Conservation (phyloP, 2,113 vertebrate genomes). For the Hipposideros armiger region DNA sequence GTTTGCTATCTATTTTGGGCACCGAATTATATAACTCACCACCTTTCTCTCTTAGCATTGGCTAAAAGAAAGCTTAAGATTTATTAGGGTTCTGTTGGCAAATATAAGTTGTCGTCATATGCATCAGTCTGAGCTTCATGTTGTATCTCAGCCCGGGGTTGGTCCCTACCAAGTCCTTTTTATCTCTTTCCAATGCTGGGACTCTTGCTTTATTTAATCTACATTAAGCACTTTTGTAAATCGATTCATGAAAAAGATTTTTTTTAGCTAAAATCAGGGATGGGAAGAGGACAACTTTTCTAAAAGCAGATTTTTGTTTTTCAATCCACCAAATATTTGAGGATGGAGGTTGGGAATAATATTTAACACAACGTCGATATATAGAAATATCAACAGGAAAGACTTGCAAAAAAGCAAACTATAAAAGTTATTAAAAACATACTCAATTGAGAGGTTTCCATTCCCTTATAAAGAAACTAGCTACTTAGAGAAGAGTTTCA, state of each 20-base stretch:
- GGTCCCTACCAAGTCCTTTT: neutral
- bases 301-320: neutral
- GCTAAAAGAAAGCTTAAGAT: neutral
- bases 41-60: neutral
- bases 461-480: conserved; percentile 3
- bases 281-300: neutral
- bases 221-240: neutral
- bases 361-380: neutral
- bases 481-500: neutral
- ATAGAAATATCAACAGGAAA: neutral
- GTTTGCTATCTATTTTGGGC: neutral
- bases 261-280: conserved; percentile 4
- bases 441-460: neutral
- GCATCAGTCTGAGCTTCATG: neutral
- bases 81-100: neutral
- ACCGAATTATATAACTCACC: neutral
- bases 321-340: neutral
- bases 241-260: neutral
- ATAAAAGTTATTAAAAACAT: neutral
- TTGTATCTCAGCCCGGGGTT: neutral
- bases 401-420: neutral
- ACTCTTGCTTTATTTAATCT: neutral
- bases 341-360: neutral
- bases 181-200: neutral
- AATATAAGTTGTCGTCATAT: neutral